Conservation (phyloP, 2,888 invertebrate genomes). For the Philopedon plagiatum region DNA sequence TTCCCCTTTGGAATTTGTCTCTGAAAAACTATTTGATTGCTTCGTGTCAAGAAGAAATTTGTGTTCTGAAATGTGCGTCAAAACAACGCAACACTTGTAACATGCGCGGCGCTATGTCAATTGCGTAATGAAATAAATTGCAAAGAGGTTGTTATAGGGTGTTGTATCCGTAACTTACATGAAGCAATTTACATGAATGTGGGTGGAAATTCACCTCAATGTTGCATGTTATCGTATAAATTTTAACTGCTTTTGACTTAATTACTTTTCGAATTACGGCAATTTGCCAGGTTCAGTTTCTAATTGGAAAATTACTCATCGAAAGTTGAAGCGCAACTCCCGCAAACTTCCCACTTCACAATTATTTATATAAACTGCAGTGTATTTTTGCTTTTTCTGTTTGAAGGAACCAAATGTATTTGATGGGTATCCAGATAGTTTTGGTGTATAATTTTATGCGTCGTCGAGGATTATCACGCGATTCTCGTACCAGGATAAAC, state of each 20-base stretch:
- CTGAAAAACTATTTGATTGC: neutral
- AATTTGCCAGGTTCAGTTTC: neutral
- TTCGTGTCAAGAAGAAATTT: slow-evolving; percentile 4
- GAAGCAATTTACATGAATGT: neutral
- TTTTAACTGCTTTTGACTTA: slow-evolving; percentile 16
- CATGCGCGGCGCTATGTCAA: slow-evolving; percentile 20
- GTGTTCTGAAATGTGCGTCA: slow-evolving; percentile 26
- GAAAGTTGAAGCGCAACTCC: neutral
- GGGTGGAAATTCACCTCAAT: slow-evolving; percentile 3
- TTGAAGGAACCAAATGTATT: neutral
- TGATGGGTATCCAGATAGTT: slow-evolving; percentile 18
- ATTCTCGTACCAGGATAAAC: slow-evolving; percentile 62
- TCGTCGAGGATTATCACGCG: slow-evolving; percentile 62
- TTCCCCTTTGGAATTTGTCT: neutral
- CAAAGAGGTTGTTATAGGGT: neutral
- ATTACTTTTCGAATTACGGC: slow-evolving; percentile 5
- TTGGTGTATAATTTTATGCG: slow-evolving; percentile 28
- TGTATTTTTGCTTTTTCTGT: neutral
- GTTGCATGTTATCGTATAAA: slow-evolving; percentile 14
- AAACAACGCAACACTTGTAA: slow-evolving; percentile 29
- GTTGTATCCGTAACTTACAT: neutral
- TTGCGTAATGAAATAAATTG: slow-evolving; percentile 1
- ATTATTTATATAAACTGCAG: neutral
- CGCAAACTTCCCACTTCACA: neutral
- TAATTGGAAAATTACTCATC: slow-evolving; percentile 10